Evolutionary conservation across 1,140 invertebrate species (phyloP), one percentile per base, ranked within the genome.

Genomic region (Diorhabda sublineata): DNA sequence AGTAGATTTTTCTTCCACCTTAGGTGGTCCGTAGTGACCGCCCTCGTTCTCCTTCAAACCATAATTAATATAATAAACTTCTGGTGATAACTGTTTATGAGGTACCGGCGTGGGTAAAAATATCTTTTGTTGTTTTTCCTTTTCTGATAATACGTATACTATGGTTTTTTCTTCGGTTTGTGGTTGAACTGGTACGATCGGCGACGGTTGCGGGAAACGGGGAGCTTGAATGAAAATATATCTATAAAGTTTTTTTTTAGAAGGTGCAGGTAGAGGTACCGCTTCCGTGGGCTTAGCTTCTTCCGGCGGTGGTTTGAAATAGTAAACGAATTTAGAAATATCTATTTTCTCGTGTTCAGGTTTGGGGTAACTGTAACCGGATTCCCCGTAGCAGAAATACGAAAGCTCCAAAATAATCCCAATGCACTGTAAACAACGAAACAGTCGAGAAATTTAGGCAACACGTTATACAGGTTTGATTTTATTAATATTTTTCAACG

Each of bases 61-160:
- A 84, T 93, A 93, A 80, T 91, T 88, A 81, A 94, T 93, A 83
- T 93, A 94, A 85, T 93, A 93, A 42, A 94, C 91, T 83, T 93
- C 91, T 3, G 91, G 91, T 82, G 93, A 93, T 83, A 88, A 88
- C 42, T 91, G 91, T 75, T 92, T 90, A 9, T 91, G 92, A 2
- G 91, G 90, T 42, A 87, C 87, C 8, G 90, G 89, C 3, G 90
- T 91, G 0, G 91, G 91, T 9, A 93, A 87, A 45, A 88, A 84
- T 71, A 93, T 87, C 58, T 92, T 90, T 3, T 91, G 90, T 69
- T 88, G 87, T 69, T 92, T 90, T 75, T 93, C 90, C 79, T 93
- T 93, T 87, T 94, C 93, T 42, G 93, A 91, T 76, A 94, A 81
- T 7, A 94, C 92, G 81, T 95, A 94, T 74, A 94, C 92, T 64